Percentiles rank a stretch among this genome's conserved stretches.
Evolutionary conservation across 1,140 invertebrate genomes (phyloP).

Genomic region (Aphelinus atriplicis): DNA sequence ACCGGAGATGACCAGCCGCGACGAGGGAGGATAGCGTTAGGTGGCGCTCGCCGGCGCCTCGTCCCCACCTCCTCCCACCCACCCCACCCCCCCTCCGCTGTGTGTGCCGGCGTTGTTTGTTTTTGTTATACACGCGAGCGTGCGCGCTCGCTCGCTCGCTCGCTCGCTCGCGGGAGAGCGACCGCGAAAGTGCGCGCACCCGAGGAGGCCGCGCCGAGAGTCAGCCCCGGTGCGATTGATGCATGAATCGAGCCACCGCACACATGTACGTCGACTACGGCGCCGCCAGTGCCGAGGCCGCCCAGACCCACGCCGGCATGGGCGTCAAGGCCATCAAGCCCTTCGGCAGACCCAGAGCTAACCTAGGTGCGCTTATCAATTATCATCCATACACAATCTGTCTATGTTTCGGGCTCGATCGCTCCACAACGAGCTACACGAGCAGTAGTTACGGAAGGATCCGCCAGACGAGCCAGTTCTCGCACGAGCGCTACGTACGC

Average conservation of each 20-base stretch:
- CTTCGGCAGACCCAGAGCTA: conserved; percentile 67
- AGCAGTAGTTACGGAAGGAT: too few relatives aligned
- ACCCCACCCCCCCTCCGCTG: conserved; percentile 12
- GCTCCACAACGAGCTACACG: too few relatives aligned
- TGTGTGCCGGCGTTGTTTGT: background rate
- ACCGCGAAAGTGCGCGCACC: background rate
- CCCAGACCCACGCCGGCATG: conserved; percentile 64
- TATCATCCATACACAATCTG: background rate
- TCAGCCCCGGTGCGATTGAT: conserved; percentile 44
- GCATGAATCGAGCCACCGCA: conserved; percentile 52
- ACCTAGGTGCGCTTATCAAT: conserved; percentile 26
- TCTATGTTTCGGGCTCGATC: too few relatives aligned
- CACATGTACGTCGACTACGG: conserved; percentile 65
- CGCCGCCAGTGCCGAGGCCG: conserved; percentile 52
- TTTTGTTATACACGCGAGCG: background rate
- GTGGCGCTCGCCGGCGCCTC: background rate
- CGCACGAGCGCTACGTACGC: too few relatives aligned
- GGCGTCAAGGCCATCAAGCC: conserved; percentile 70
- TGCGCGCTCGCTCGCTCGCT: too few relatives aligned
- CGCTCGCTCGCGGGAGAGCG: too few relatives aligned
- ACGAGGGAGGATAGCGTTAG: conserved; percentile 33
- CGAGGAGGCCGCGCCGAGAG: background rate
- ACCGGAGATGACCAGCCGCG: background rate
- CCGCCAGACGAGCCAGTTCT: too few relatives aligned
- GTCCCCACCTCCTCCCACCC: conserved; percentile 16